phyloP scores from a whole-genome alignment of 2,797 vertebrate genomes.

The Cyclura pinguis region DNA sequence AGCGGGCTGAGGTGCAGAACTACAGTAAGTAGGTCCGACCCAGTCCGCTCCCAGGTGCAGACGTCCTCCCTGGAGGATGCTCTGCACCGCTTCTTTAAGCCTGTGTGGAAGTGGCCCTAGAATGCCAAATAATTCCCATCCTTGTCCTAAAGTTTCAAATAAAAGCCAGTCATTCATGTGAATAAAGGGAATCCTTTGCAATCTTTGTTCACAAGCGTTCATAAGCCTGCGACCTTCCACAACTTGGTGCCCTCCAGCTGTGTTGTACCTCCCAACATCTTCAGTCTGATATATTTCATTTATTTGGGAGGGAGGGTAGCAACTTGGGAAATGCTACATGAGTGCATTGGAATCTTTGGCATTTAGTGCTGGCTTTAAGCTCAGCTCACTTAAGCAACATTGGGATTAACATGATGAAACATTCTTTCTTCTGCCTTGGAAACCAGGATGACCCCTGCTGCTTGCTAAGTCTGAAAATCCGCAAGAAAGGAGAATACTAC shows the following conservation, averaged over 20 bases:
- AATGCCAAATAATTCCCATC: too few species aligned
- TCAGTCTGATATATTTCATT: too few species aligned
- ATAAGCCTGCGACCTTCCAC: background rate
- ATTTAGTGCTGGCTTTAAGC: background rate
- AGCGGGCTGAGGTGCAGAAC: too few species aligned
- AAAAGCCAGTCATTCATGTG: slow-evolving; percentile 24
- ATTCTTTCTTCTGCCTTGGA: slow-evolving; percentile 29
- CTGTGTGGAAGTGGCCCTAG: too few species aligned
- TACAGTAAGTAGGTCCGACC: too few species aligned
- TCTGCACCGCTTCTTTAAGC: too few species aligned
- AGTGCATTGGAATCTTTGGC: too few species aligned
- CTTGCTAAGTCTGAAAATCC: background rate
- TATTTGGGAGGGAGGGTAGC: too few species aligned
- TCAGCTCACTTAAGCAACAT: slow-evolving; percentile 12
- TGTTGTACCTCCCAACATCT: background rate
- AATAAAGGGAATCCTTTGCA: slow-evolving; percentile 42
- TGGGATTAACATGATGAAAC: slow-evolving; percentile 33
- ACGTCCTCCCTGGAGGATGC: too few species aligned
- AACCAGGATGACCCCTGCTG: background rate
- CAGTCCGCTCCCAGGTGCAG: too few species aligned
- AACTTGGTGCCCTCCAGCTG: background rate
- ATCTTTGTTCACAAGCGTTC: background rate
- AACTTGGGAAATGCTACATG: too few species aligned
- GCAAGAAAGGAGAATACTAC: background rate
- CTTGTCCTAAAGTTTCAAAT: too few species aligned